Percentiles rank a stretch among this genome's conserved stretches.
Evolutionary conservation across 2,888 invertebrate species (phyloP).

Genomic region (Drosophila niveifrons): DNA sequence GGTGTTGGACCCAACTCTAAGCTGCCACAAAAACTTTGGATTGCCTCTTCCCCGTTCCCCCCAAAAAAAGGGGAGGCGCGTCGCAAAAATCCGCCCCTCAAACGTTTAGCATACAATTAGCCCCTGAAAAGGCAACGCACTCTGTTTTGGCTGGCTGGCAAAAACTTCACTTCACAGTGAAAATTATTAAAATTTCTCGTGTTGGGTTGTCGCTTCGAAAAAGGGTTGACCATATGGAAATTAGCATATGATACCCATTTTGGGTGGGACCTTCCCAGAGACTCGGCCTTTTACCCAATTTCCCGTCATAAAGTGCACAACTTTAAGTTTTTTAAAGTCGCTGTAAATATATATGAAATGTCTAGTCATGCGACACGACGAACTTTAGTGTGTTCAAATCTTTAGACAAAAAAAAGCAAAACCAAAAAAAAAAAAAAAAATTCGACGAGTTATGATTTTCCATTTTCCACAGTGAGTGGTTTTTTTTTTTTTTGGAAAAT

Average conservation of each 20-base stretch:
- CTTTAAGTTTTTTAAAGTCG: slow-evolving; percentile 73
- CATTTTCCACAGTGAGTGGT: slow-evolving; percentile 66
- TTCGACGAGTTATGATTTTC: slow-evolving; percentile 69
- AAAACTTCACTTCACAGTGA: slow-evolving; percentile 70
- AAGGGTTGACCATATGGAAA: slow-evolving; percentile 83
- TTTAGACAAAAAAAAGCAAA: slow-evolving; percentile 18
- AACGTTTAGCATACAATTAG: slow-evolving; percentile 83
- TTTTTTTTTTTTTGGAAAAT: slow-evolving; percentile 24
- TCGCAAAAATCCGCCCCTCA: slow-evolving; percentile 37
- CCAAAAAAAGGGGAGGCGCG: slow-evolving; percentile 31
- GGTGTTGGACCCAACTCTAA: slow-evolving; percentile 50
- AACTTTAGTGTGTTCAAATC: slow-evolving; percentile 43
- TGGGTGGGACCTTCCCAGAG: slow-evolving; percentile 9
- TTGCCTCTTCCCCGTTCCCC: slow-evolving; percentile 29
- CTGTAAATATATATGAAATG: slow-evolving; percentile 33
- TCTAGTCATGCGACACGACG: slow-evolving; percentile 60
- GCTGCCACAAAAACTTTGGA: slow-evolving; percentile 74
- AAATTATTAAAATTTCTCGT: slow-evolving; percentile 79
- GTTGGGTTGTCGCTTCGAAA: slow-evolving; percentile 61
- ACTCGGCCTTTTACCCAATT: background rate
- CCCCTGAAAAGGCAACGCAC: slow-evolving; percentile 66
- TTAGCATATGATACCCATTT: slow-evolving; percentile 79
- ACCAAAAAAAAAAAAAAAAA: slow-evolving; percentile 1
- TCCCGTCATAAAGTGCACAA: slow-evolving; percentile 15
- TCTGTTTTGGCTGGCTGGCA: slow-evolving; percentile 45